Evolutionary conservation across 2,888 invertebrate species (phyloP).

Genomic region (Brachyptera putata): DNA sequence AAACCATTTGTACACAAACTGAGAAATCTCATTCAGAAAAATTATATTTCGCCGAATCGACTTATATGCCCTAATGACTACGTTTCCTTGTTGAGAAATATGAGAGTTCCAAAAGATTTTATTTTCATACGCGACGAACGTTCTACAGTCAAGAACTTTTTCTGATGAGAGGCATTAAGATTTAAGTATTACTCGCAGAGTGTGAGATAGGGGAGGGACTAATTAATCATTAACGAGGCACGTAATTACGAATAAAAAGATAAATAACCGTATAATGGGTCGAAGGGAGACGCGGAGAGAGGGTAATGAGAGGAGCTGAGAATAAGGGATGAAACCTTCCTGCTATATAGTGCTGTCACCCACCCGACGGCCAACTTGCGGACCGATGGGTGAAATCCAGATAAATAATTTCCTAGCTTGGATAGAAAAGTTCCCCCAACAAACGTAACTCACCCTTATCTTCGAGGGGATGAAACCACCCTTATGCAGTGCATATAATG

Average conservation of each 20-base stretch:
- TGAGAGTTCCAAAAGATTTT: too few species aligned
- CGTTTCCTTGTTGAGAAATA: too few species aligned
- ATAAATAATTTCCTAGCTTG: background rate
- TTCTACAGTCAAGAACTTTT: slow-evolving; percentile 21
- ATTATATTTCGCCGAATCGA: too few species aligned
- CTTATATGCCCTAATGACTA: too few species aligned
- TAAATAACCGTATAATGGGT: slow-evolving; percentile 40
- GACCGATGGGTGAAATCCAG: background rate
- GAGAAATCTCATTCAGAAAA: too few species aligned
- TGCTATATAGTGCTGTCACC: too few species aligned
- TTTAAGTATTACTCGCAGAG: background rate
- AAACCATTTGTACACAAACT: too few species aligned
- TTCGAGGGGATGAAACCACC: background rate
- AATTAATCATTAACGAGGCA: slow-evolving; percentile 49
- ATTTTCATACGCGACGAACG: too few species aligned
- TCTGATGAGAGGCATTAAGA: slow-evolving; percentile 31
- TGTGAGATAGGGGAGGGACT: slow-evolving; percentile 2
- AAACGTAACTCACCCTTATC: slow-evolving; percentile 10
- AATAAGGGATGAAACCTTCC: too few species aligned
- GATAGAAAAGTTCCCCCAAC: background rate
- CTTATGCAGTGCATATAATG: background rate
- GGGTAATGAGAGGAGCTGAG: background rate
- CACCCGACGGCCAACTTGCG: too few species aligned
- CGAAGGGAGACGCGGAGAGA: background rate
- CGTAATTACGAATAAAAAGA: slow-evolving; percentile 49